Evolutionary conservation across 1,140 invertebrate genomes (phyloP).

Genomic region (Ruditapes philippinarum): DNA sequence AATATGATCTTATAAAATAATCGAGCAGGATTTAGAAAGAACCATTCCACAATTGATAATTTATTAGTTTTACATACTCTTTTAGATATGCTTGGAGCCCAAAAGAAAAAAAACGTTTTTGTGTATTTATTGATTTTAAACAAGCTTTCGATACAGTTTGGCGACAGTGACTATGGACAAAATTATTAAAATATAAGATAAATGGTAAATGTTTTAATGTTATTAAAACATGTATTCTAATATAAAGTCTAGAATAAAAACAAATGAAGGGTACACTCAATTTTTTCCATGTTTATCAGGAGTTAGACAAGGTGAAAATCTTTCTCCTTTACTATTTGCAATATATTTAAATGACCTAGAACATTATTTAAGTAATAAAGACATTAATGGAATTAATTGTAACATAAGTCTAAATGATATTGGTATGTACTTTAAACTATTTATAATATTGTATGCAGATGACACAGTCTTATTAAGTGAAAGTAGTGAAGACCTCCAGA

Average conservation of each 20-base stretch:
- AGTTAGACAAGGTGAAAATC: not conserved
- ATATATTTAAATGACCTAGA: not conserved
- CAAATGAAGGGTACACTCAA: not conserved
- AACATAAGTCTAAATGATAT: not conserved
- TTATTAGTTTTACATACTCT: too few species aligned
- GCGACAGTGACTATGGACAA: not conserved
- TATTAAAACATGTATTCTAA: not conserved
- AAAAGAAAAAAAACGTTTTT: not conserved
- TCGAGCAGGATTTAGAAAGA: too few species aligned
- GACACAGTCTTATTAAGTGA: conserved; percentile 1
- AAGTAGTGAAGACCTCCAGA: not conserved
- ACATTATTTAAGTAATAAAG: not conserved
- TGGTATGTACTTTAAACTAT: not conserved
- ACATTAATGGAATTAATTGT: not conserved
- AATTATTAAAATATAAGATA: not conserved
- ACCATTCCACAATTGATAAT: too few species aligned
- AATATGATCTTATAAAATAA: too few species aligned
- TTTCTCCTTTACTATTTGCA: not conserved
- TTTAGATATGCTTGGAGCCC: too few species aligned
- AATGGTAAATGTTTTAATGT: not conserved
- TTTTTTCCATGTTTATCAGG: not conserved
- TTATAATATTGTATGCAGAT: not conserved
- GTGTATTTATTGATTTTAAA: not conserved
- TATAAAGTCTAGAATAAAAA: conserved; percentile 5
- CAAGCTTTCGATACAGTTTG: not conserved